Base-by-base conservation (phyloP, 2,113 vertebrate genomes). In the Pterocles burchelli region DNA sequence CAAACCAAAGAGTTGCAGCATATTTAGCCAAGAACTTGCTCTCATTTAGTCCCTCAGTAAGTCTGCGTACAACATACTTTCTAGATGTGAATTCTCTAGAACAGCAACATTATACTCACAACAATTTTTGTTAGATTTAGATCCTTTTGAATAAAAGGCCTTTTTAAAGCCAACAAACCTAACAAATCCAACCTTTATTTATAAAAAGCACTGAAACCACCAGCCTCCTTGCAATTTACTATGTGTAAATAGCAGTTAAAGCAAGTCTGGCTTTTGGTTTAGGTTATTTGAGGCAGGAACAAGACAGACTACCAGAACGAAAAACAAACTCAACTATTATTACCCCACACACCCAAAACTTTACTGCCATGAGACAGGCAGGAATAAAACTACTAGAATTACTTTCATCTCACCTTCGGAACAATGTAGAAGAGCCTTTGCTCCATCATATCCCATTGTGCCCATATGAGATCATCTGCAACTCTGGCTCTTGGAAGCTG, bases 371-470 rank as follows among this genome's bases (percentile, higher is more conserved):
- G 17, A 76, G 38, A 55, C 49, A 71, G 52, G 7, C 52, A 70
- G 58, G 29, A 57, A 55, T 4, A 54, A 71, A 90, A 29, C 52
- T 65, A 33, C 16, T 29, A 46, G 52, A 76, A 57, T 45, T 24
- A 80, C 57, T 77, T 87, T 67, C 57, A 51, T 79, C 96, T 95
- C 97, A 99, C 99, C 98, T 98, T 98, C 51, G 95, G 90, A 19
- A 98, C 96, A 96, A 99, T 96, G 95, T 98, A 99, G 97, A 99
- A 99, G 25, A 99, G 97, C 89, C 99, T 99, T 92, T 99, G 99
- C 33, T 98, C 97, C 86, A 98, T 94, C 94, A 97, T 98, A 93
- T 99, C 99, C 99, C 99, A 99, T 76, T 99, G 99, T 80, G 98
- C 98, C 99, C 99, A 99, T 89, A 98, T 90, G 73, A 99, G 97